Conservation (phyloP, 1,140 invertebrate species). For the Conopomorpha cramerella region DNA sequence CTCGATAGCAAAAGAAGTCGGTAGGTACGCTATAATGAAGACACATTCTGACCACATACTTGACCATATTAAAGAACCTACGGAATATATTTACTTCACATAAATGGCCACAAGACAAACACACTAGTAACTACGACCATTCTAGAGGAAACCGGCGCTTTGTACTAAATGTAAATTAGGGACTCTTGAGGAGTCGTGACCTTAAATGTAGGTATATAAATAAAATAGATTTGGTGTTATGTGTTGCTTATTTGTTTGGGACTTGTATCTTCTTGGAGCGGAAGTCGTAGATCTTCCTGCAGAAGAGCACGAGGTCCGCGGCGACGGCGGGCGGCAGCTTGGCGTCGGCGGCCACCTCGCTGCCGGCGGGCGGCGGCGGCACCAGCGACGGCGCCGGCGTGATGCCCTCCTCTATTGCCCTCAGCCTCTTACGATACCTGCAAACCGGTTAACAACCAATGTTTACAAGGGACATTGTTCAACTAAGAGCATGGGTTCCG, state of each 20-base stretch:
- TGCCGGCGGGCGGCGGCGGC: conserved; percentile 34
- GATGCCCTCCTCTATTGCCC: conserved; percentile 61
- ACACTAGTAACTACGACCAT: too few relatives aligned
- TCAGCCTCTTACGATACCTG: conserved; percentile 63
- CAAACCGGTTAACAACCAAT: conserved; percentile 2
- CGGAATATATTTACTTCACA: too few relatives aligned
- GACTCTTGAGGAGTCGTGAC: too few relatives aligned
- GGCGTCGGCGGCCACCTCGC: conserved; percentile 59
- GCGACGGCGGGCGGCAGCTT: conserved; percentile 73
- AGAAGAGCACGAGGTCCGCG: conserved; percentile 90
- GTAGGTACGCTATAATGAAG: too few relatives aligned
- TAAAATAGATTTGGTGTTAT: neutral
- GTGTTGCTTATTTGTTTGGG: conserved; percentile 40
- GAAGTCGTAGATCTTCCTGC: conserved; percentile 93
- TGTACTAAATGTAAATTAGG: too few relatives aligned
- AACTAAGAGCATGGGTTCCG: too few relatives aligned
- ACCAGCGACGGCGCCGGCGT: conserved; percentile 32
- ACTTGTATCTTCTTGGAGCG: conserved; percentile 74
- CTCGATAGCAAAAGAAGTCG: too few relatives aligned
- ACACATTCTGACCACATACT: too few relatives aligned
- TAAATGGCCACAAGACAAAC: too few relatives aligned
- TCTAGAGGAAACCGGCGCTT: too few relatives aligned
- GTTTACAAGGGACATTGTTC: too few relatives aligned
- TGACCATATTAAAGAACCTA: too few relatives aligned
- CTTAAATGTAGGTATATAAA: neutral